phyloP scores from a whole-genome alignment of 2,113 vertebrate genomes.

The Bubalus kerabau region DNA sequence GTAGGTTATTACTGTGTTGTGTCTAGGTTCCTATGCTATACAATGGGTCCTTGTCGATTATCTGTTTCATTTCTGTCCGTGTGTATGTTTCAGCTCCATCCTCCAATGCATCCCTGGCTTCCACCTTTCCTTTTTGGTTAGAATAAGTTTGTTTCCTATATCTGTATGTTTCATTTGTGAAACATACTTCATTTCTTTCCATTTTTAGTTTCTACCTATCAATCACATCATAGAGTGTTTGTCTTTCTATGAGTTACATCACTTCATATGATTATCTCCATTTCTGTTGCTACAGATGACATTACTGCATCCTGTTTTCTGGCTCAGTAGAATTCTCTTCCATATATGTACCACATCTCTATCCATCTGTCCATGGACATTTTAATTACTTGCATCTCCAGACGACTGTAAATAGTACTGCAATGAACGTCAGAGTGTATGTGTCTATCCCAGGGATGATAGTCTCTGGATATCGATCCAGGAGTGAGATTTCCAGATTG shows the following conservation, averaged over 20 bases:
- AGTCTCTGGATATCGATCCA: background rate
- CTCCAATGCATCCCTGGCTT: background rate
- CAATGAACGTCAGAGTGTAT: background rate
- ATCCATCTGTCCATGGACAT: background rate
- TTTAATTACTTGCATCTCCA: background rate
- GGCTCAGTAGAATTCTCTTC: background rate
- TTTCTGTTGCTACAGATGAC: background rate
- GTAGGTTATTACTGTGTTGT: background rate
- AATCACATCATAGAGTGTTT: background rate
- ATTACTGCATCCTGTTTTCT: background rate
- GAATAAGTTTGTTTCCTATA: background rate
- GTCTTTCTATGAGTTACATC: background rate
- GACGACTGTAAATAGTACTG: background rate
- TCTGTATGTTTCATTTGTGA: background rate
- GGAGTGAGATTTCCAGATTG: background rate
- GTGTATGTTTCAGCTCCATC: background rate
- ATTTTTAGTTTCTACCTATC: background rate
- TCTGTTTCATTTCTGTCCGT: background rate
- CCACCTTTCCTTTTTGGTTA: background rate
- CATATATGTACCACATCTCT: background rate
- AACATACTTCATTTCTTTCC: background rate
- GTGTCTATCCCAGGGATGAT: background rate
- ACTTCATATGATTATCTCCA: background rate
- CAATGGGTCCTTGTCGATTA: background rate
- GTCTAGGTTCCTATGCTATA: background rate